These are phyloP conservation scores for Lampropteryx suffumata DNA, from an alignment of 2,888 invertebrate genomes.

Conservation along the genomic window DNA sequence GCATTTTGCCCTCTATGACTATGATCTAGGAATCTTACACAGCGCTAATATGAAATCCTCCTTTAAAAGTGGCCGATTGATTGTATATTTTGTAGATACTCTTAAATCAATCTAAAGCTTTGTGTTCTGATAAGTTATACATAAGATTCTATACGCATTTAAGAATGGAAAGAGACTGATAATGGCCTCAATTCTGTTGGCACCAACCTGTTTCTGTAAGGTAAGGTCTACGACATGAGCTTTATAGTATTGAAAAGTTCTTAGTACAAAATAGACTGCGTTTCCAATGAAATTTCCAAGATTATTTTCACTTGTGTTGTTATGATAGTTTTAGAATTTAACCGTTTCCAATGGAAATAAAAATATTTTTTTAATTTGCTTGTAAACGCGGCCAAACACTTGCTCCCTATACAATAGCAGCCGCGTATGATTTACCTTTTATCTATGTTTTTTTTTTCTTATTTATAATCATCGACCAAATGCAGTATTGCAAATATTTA, in stretches of 20 bases:
- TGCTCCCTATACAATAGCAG: slow-evolving; percentile 5
- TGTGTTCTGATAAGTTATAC: slow-evolving; percentile 14
- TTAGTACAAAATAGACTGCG: slow-evolving; percentile 28
- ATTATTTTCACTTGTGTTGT: slow-evolving; percentile 35
- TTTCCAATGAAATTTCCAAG: slow-evolving; percentile 12
- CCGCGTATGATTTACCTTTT: neutral
- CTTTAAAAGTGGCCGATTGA: slow-evolving; percentile 14
- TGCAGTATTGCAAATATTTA: slow-evolving; percentile 30
- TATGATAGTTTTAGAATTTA: slow-evolving; percentile 55
- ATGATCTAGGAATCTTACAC: slow-evolving; percentile 4
- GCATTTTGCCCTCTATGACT: neutral
- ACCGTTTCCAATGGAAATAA: slow-evolving; percentile 65
- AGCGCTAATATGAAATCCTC: slow-evolving; percentile 2
- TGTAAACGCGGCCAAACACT: slow-evolving; percentile 12
- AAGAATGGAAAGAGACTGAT: slow-evolving; percentile 18
- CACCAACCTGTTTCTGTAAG: slow-evolving; percentile 16
- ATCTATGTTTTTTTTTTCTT: slow-evolving; percentile 19
- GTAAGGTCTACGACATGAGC: slow-evolving; percentile 7
- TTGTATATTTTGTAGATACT: neutral
- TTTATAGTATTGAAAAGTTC: slow-evolving; percentile 14
- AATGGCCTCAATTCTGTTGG: no score
- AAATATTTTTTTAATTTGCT: slow-evolving; percentile 37
- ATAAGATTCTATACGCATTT: slow-evolving; percentile 16
- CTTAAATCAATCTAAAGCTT: slow-evolving; percentile 7
- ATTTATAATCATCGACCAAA: slow-evolving; percentile 31